Evolutionary conservation across 2,888 invertebrate species (phyloP).

Genomic region (Falcaria lacertinaria): DNA sequence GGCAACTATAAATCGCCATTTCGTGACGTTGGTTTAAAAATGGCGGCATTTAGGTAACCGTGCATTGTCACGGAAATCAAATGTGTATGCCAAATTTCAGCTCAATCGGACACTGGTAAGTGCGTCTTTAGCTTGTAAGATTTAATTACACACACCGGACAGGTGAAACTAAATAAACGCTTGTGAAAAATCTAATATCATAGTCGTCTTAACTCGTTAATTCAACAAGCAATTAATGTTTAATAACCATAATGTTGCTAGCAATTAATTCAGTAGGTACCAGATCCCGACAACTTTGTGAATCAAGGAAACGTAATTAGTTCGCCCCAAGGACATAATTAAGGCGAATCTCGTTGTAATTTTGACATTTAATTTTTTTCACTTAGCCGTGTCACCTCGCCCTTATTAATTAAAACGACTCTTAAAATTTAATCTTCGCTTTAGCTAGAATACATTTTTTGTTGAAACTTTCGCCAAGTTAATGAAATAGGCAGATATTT

Average conservation of each 20-base stretch:
- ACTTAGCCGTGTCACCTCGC: conserved; percentile 51
- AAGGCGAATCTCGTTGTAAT: conserved; percentile 77
- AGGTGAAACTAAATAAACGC: too few species aligned
- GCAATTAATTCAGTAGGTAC: neutral
- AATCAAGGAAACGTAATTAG: conserved; percentile 80
- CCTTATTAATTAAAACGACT: conserved; percentile 71
- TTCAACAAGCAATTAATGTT: neutral
- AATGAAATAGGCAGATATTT: conserved; percentile 46
- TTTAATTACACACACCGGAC: too few species aligned
- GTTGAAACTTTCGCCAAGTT: conserved; percentile 40
- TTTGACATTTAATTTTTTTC: conserved; percentile 77
- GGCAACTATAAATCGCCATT: too few species aligned
- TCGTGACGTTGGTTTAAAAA: too few species aligned
- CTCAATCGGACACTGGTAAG: too few species aligned
- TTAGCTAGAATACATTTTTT: conserved; percentile 62
- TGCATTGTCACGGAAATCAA: too few species aligned
- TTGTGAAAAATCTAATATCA: too few species aligned
- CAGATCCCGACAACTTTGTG: conserved; percentile 50
- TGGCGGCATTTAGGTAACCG: too few species aligned
- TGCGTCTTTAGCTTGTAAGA: too few species aligned
- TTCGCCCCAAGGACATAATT: conserved; percentile 63
- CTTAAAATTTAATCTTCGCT: conserved; percentile 74
- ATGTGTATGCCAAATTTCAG: too few species aligned
- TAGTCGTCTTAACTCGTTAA: too few species aligned
- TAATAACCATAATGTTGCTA: neutral